Evolutionary conservation across 1,140 invertebrate genomes (phyloP).

Genomic region (Gonioctena quinquepunctata): DNA sequence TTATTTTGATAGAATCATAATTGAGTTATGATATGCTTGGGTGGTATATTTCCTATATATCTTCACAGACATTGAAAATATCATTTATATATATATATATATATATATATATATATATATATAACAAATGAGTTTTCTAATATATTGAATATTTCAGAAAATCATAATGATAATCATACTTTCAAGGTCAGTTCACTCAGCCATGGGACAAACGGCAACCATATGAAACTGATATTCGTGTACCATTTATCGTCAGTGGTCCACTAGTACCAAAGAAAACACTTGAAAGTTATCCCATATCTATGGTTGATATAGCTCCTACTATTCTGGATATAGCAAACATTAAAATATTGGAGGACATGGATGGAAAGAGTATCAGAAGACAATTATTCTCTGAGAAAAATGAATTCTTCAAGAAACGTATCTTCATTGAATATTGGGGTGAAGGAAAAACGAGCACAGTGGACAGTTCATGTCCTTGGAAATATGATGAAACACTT

Average conservation of each 20-base stretch:
- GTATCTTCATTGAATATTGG: slow-evolving; percentile 75
- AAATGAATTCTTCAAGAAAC: slow-evolving; percentile 17
- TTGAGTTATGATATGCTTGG: too few species aligned
- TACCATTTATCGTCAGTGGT: slow-evolving; percentile 80
- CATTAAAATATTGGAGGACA: slow-evolving; percentile 55
- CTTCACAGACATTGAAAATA: too few species aligned
- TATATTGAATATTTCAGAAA: too few species aligned
- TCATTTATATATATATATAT: too few species aligned
- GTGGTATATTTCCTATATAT: too few species aligned
- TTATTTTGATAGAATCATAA: too few species aligned
- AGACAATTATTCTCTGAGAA: slow-evolving; percentile 40
- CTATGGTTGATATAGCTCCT: slow-evolving; percentile 80
- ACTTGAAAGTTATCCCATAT: slow-evolving; percentile 61
- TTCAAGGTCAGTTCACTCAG: slow-evolving; percentile 77
- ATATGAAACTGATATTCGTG: slow-evolving; percentile 85
- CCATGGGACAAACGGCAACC: slow-evolving; percentile 86
- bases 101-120: too few species aligned
- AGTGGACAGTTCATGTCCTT: slow-evolving; percentile 62
- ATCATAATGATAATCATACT: too few species aligned
- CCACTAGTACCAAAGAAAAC: slow-evolving; percentile 64
- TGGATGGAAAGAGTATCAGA: slow-evolving; percentile 70
- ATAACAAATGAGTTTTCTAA: too few species aligned
- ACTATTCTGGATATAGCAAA: slow-evolving; percentile 76
- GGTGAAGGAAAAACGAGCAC: slow-evolving; percentile 68
- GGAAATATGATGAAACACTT: slow-evolving; percentile 60